Evolutionary conservation across 64 coral and sea anemone genomes (phyloP), one percentile per base, ranked within the genome.

Genomic region (Hydrozoanthus tunicans): DNA sequence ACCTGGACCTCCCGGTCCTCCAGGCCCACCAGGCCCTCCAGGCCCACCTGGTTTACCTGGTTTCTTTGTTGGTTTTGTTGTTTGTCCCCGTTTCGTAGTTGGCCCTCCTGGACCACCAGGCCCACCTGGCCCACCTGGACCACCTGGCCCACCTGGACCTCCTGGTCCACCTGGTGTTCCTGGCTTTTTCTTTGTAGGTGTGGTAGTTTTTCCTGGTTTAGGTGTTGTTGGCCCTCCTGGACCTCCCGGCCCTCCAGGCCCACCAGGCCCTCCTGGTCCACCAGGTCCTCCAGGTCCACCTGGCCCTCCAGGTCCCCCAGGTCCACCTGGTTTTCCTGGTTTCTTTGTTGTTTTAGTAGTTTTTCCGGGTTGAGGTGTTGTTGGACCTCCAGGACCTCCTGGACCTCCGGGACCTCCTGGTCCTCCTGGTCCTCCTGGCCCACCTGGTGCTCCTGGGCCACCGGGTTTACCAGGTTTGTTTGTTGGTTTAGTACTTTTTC

Each of bases 131-230:
- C 32, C 32, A 2, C 32, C 32, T 43, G 32, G 32, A 43, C 32
- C 32, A 1, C 32, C 32, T 43, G 32, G 32, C 0, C 32, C 32
- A 43, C 32, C 32, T 43, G 32, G 32, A 43, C 32, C 32, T 43
- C 32, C 32, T 79, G 77, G 94, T 58, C 94, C 94, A 11, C 94
- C 94, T 13, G 94, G 94, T 57, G 86, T 88, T 52, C 85, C 85
- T 55, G 92, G 92, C 11, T 64, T 62, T 53, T 77, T 78, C 4
- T 91, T 91, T 5, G 90, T 91, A 5, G 94, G 90, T 26, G 70
- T 71, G 9, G 85, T 85, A 58, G 94, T 83, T 24, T 51, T 86
- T 58, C 70, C 70, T 59, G 77, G 77, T 52, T 51, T 27, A 53
- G 56, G 56, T 14, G 77, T 79, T 14, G 77, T 56, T 59, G 77